Conservation (phyloP, 2,888 invertebrate species). For the Caenorhabditis drosophilae region DNA sequence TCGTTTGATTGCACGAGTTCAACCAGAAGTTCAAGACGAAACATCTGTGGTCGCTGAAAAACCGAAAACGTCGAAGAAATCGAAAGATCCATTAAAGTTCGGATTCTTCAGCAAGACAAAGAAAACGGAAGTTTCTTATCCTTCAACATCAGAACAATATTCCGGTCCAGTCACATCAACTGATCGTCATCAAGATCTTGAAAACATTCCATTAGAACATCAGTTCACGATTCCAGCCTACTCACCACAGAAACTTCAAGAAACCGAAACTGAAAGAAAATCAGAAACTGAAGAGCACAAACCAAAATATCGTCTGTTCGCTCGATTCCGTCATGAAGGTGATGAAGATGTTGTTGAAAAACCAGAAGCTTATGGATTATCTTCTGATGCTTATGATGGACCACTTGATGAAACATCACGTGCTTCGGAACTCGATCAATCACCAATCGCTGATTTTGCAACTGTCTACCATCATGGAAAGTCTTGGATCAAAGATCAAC, state of each 20-base stretch:
- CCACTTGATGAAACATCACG: constrained; percentile 22
- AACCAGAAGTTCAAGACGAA: constrained; percentile 1
- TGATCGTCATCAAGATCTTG: constrained; percentile 19
- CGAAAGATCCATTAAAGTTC: constrained; percentile 4
- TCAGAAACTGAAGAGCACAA: not conserved
- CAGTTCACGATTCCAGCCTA: constrained; percentile 11
- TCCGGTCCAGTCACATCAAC: constrained; percentile 22
- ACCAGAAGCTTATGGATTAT: constrained; percentile 12
- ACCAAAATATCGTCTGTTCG: not conserved
- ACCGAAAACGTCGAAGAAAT: constrained; percentile 13
- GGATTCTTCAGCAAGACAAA: constrained; percentile 3
- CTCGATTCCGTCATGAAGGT: not conserved
- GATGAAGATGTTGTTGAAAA: constrained; percentile 17
- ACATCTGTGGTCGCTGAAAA: constrained; percentile 10
- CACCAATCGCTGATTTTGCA: constrained; percentile 14
- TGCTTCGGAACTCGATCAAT: constrained; percentile 12
- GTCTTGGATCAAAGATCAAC: constrained; percentile 27
- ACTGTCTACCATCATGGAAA: constrained; percentile 22
- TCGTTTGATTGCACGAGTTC: constrained; percentile 8
- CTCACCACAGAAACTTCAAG: constrained; percentile 8
- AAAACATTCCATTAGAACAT: constrained; percentile 17
- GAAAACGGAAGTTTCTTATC: constrained; percentile 1
- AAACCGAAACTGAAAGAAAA: not conserved
- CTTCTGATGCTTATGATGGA: constrained; percentile 11
- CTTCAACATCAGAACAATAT: constrained; percentile 9